Percentiles rank a stretch among this genome's conserved stretches.
These are phyloP conservation scores for Drepana arcuata DNA, from an alignment of 1,140 invertebrate species.

Conservation along the genomic window DNA sequence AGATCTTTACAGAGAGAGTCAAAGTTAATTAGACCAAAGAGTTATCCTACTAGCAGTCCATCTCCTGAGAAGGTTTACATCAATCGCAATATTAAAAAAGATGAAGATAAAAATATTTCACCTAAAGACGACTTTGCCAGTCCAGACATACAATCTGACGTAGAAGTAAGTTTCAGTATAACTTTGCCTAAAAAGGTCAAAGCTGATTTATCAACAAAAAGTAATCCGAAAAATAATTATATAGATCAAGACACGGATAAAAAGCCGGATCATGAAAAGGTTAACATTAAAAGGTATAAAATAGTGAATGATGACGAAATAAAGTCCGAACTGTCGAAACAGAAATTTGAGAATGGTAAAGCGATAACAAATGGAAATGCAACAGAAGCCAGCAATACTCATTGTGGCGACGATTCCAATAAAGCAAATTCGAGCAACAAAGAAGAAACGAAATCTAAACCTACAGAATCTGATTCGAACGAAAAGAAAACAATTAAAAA, in stretches of 20 bases:
- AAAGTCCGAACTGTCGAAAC: slow-evolving; percentile 15
- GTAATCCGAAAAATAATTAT: slow-evolving; percentile 3
- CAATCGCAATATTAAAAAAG: slow-evolving; percentile 35
- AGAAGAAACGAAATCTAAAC: slow-evolving; percentile 25
- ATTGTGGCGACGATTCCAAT: slow-evolving; percentile 1
- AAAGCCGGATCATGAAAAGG: slow-evolving; percentile 25
- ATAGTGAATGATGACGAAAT: slow-evolving; percentile 26
- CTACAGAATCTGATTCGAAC: slow-evolving; percentile 32
- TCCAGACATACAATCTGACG: slow-evolving; percentile 41
- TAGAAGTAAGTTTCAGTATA: slow-evolving; percentile 68
- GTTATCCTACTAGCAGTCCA: slow-evolving; percentile 68
- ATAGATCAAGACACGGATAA: slow-evolving; percentile 12
- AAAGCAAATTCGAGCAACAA: slow-evolving; percentile 21
- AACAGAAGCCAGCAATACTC: slow-evolving; percentile 11
- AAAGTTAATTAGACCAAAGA: slow-evolving; percentile 75
- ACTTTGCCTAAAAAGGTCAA: slow-evolving; percentile 56
- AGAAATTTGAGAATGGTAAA: slow-evolving; percentile 24
- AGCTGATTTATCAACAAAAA: slow-evolving; percentile 21
- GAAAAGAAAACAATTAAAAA: slow-evolving; percentile 67
- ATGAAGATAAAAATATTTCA: slow-evolving; percentile 21
- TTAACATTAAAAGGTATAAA: slow-evolving; percentile 61
- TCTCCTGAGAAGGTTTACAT: slow-evolving; percentile 59
- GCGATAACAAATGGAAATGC: slow-evolving; percentile 15
- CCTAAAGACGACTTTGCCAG: slow-evolving; percentile 20
- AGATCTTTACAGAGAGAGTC: slow-evolving; percentile 61